Percentiles rank a stretch among this genome's conserved stretches.
phyloP scores from a whole-genome alignment of 2,888 invertebrate species.

The Clusia tigrina region DNA sequence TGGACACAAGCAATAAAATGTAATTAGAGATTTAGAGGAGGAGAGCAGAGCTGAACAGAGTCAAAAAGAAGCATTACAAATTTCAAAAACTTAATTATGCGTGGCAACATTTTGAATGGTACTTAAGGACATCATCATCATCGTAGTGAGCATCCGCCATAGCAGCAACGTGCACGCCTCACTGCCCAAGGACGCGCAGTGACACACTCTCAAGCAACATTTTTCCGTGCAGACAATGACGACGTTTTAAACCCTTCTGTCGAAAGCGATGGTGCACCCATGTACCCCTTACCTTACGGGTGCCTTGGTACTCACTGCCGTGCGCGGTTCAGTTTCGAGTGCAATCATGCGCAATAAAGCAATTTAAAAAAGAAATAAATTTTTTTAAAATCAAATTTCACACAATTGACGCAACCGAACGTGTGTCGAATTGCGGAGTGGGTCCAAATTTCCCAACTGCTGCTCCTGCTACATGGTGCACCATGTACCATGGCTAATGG shows the following conservation, averaged over 20 bases:
- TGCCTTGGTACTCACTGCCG: constrained; percentile 14
- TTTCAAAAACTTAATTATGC: constrained; percentile 49
- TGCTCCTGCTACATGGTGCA: constrained; percentile 47
- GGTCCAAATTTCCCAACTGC: constrained; percentile 21
- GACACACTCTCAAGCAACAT: constrained; percentile 42
- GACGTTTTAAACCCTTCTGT: background rate
- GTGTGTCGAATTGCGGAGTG: constrained; percentile 12
- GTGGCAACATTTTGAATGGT: constrained; percentile 42
- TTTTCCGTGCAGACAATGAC: constrained; percentile 24
- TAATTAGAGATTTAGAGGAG: constrained; percentile 42
- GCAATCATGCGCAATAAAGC: constrained; percentile 47
- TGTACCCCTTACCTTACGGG: constrained; percentile 21
- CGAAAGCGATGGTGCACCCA: constrained; percentile 8
- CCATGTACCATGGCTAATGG: constrained; percentile 46
- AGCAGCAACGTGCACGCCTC: background rate
- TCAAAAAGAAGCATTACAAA: constrained; percentile 29
- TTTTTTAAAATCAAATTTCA: constrained; percentile 23
- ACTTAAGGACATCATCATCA: constrained; percentile 45
- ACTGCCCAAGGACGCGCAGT: background rate
- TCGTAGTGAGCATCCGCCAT: background rate
- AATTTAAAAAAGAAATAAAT: constrained; percentile 24
- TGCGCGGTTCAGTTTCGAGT: constrained; percentile 33
- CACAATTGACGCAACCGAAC: constrained; percentile 27
- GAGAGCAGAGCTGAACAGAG: constrained; percentile 2
- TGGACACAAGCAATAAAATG: constrained; percentile 50